phyloP scores from a whole-genome alignment of 2,797 vertebrate species.

The Dicrostonyx torquatus region DNA sequence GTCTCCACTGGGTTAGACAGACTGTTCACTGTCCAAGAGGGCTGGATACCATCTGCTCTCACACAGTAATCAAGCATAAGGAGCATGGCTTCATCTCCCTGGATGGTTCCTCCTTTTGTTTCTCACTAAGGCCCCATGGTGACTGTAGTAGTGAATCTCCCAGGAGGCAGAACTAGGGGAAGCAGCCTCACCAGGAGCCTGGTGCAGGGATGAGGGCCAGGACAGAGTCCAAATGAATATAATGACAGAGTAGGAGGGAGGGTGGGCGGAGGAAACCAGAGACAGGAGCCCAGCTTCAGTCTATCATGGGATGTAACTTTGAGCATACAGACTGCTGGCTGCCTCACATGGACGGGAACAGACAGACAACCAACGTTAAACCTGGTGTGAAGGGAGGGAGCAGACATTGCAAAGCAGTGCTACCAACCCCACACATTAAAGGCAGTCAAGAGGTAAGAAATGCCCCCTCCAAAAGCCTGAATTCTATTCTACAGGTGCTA shows the following conservation, averaged over 20 bases:
- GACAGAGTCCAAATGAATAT: too few species aligned
- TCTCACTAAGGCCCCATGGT: not conserved
- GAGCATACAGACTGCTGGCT: not conserved
- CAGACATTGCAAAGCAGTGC: not conserved
- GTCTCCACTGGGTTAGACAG: not conserved
- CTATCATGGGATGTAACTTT: not conserved
- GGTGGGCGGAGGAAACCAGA: not conserved
- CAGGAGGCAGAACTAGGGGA: not conserved
- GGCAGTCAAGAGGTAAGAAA: not conserved
- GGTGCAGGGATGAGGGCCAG: not conserved
- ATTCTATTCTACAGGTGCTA: not conserved
- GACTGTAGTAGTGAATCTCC: not conserved
- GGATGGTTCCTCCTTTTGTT: not conserved
- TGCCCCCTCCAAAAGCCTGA: not conserved
- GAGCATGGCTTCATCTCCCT: not conserved
- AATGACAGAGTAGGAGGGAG: not conserved
- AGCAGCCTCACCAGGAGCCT: not conserved
- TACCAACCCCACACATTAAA: not conserved
- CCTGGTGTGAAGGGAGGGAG: not conserved
- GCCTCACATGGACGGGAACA: not conserved
- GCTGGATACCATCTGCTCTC: not conserved
- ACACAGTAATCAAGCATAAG: not conserved
- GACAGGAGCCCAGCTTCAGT: not conserved
- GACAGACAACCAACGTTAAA: not conserved
- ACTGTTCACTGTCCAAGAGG: not conserved